Base-by-base conservation (phyloP, 2,888 invertebrate species). In the Megamerina dolium region DNA sequence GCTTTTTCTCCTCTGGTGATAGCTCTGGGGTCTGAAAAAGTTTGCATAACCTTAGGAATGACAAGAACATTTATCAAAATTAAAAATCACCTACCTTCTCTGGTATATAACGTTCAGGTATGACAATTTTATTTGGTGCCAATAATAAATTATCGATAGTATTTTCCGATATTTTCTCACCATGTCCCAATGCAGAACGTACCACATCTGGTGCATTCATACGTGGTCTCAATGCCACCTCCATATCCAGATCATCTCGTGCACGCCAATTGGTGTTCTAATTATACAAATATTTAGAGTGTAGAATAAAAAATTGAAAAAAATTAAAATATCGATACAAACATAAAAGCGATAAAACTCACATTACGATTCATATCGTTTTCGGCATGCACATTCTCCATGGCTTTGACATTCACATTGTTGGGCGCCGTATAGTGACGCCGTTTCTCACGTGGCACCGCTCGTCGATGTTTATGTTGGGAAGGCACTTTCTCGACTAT, bases 101-200 rank as follows among this genome's bases (percentile, higher is more conserved):
- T 17, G 92, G 91, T 56, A 92, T 85, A 62, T 93, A 93, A 54
- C 93, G 78, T 73, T 93, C 92, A 0, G 93, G 93, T 58, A 93
- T 93, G 49, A 85, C 75, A 55, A 93, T 92, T 74, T 92, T 92
- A 68, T 86, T 86, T 12, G 93, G 93, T 13, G 89, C 85, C 36
- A 87, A 85, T 23, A 93, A 74, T 59, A 93, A 75, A 65, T 82
- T 85, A 67, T 93, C 93, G 53, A 93, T 92, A 35, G 91, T 88
- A 55, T 80, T 82, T 60, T 82, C 82, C 2, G 72, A 72, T 44
- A 74, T 70, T 50, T 74, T 72, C 49, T 74, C 74, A 13, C 70
- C 66, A 52, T 72, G 73, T 1, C 77, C 77, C 48, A 89, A 66
- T 1, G 91, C 89, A 0, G 90, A 90, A 31, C 89, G 78, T 4